Evolutionary conservation across 2,888 invertebrate species (phyloP), one percentile per base, ranked within the genome.

Genomic region (Salticus scenicus): DNA sequence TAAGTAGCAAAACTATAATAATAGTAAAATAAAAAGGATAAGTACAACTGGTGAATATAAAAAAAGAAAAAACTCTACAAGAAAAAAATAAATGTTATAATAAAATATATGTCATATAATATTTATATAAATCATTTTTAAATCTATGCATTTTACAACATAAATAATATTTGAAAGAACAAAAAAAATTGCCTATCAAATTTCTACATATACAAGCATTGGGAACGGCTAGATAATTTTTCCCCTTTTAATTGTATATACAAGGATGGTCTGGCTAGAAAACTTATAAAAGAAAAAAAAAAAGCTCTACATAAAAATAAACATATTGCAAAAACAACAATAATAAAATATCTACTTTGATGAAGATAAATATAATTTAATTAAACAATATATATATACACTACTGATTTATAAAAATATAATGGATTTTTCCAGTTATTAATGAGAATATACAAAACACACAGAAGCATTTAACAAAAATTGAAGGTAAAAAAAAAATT

Each of bases 1-100:
- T 20, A 57, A 57, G 57, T 57, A 57, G 57, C 2, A 57, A 57
- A 57, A n/a, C n/a, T n/a, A n/a, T n/a, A n/a, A n/a, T n/a, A n/a
- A 10, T 37, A 10, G 24, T 12, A 24, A 57, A 57, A 20, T 4
- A 5, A 57, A 57, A 57, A 57, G n/a, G n/a, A 57, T 57, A 57
- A 57, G 20, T 57, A 57, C 57, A 57, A 57, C 57, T n/a, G 2
- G 24, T 57, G 24, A 57, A 57, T 24, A 24, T 4, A 57, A 57
- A n/a, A 37, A 47, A 47, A 10, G 2, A 2, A 47, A 37, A 17
- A 47, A 12, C 47, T 47, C 47, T 47, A 37, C 37, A 24, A 24
- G 24, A 24, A 24, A 4, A 57, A 57, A 57, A 57, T 57, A 57
- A 24, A 57, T 7, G 37, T 12, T 24, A 24, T 57, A n/a, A 24